Evolutionary conservation across 2,888 invertebrate species (phyloP).

Genomic region (Octodonta nipae): DNA sequence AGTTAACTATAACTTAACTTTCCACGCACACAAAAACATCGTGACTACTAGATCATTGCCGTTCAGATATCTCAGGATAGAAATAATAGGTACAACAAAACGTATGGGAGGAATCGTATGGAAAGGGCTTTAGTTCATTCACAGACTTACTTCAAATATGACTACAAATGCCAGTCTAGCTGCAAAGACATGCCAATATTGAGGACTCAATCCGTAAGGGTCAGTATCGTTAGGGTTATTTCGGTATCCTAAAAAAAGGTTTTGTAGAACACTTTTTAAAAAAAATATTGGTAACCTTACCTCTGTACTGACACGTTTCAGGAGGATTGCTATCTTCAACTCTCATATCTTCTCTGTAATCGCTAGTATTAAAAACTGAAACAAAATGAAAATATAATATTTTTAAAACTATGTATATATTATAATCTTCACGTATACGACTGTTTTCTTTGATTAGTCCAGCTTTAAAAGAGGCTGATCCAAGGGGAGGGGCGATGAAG

Average conservation of each 20-base stretch:
- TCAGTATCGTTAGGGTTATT: constrained; percentile 53
- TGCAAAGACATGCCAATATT: constrained; percentile 92
- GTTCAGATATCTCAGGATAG: too few species aligned
- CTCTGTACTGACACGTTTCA: constrained; percentile 64
- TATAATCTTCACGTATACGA: too few species aligned
- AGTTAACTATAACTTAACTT: too few species aligned
- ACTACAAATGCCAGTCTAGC: constrained; percentile 87
- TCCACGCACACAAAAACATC: too few species aligned
- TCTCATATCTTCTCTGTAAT: constrained; percentile 69
- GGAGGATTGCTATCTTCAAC: constrained; percentile 49
- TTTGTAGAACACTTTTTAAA: constrained; percentile 2
- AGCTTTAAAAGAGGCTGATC: too few species aligned
- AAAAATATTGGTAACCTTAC: constrained; percentile 34
- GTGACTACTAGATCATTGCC: too few species aligned
- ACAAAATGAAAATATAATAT: constrained; percentile 12
- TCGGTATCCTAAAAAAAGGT: constrained; percentile 36
- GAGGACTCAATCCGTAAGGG: constrained; percentile 69
- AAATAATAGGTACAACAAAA: too few species aligned
- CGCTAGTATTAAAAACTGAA: constrained; percentile 67
- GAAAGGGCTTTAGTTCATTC: too few species aligned
- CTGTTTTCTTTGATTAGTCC: too few species aligned
- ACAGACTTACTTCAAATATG: constrained; percentile 88
- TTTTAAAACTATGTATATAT: too few species aligned
- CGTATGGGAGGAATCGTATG: too few species aligned
- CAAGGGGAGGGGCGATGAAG: too few species aligned